A percentile compares a stretch with the other conserved stretches of the same genome.
phyloP scores from a whole-genome alignment of 2,888 invertebrate genomes.

The Andrena marginata region DNA sequence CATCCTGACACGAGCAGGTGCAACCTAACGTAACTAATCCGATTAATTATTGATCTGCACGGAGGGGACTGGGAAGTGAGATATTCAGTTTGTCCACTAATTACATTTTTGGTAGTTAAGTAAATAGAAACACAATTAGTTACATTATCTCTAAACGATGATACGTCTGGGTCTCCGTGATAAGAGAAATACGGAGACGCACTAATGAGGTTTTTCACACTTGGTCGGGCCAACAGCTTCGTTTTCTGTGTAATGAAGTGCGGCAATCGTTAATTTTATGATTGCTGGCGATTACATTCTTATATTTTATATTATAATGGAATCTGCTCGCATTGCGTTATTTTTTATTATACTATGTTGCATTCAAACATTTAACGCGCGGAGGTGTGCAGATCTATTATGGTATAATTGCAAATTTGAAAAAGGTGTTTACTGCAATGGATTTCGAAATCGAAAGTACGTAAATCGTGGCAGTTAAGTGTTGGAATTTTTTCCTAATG shows the following conservation, averaged over 20 bases:
- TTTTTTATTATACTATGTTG: no score
- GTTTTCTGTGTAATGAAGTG: not conserved
- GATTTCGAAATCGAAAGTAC: no score
- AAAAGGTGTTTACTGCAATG: not conserved
- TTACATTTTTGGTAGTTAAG: conserved; percentile 26
- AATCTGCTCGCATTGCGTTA: not conserved
- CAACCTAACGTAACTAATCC: conserved; percentile 47
- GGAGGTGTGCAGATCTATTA: no score
- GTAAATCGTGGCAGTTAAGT: not conserved
- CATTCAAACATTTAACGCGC: no score
- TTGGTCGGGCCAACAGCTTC: not conserved
- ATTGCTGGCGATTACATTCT: not conserved
- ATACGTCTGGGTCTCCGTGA: not conserved
- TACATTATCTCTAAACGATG: conserved; percentile 25
- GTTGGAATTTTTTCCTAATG: not conserved
- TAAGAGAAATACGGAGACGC: not conserved
- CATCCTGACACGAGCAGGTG: conserved; percentile 52
- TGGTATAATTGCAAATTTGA: no score
- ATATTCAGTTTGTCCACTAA: conserved; percentile 1
- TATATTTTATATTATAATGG: not conserved
- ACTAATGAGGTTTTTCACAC: conserved; percentile 11
- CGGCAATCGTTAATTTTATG: not conserved
- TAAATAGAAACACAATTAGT: not conserved
- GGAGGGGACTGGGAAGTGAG: not conserved
- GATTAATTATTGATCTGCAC: conserved; percentile 48